These are phyloP conservation scores for Sitophilus oryzae DNA, from an alignment of 1,140 invertebrate genomes.

Conservation along the genomic window DNA sequence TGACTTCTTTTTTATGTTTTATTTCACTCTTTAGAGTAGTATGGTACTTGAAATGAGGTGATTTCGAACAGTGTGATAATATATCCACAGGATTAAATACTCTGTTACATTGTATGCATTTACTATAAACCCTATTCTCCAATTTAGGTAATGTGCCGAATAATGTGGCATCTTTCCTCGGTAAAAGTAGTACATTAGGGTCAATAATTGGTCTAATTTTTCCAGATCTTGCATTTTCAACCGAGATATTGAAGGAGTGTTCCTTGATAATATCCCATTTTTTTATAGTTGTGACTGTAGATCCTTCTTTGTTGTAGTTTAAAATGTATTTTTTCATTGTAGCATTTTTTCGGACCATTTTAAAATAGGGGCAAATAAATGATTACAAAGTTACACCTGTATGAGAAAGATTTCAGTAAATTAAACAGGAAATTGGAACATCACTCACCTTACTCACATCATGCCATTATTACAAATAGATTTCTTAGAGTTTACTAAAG, in stretches of 20 bases:
- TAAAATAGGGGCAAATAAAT: background rate
- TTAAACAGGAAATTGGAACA: background rate
- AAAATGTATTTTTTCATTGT: too few species aligned
- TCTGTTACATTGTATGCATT: slow-evolving; percentile 31
- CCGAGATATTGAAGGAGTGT: background rate
- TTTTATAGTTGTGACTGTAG: background rate
- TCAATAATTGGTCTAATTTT: slow-evolving; percentile 13
- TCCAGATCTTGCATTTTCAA: slow-evolving; percentile 12
- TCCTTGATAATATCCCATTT: background rate
- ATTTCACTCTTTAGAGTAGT: slow-evolving; percentile 32
- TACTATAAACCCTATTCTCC: slow-evolving; percentile 31
- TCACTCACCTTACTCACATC: background rate
- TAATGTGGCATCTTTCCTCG: slow-evolving; percentile 29
- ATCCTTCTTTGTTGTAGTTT: background rate
- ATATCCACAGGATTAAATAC: slow-evolving; percentile 33
- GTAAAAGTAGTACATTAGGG: slow-evolving; percentile 28
- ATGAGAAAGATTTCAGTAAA: background rate
- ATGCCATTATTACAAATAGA: background rate
- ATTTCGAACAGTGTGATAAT: slow-evolving; percentile 29
- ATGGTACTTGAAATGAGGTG: slow-evolving; percentile 12
- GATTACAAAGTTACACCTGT: background rate
- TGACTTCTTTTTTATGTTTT: slow-evolving; percentile 28
- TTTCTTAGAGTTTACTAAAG: background rate
- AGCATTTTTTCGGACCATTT: background rate
- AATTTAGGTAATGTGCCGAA: slow-evolving; percentile 36